Evolutionary conservation across 2,888 invertebrate species (phyloP).

Genomic region (Dermolepida albohirtum): DNA sequence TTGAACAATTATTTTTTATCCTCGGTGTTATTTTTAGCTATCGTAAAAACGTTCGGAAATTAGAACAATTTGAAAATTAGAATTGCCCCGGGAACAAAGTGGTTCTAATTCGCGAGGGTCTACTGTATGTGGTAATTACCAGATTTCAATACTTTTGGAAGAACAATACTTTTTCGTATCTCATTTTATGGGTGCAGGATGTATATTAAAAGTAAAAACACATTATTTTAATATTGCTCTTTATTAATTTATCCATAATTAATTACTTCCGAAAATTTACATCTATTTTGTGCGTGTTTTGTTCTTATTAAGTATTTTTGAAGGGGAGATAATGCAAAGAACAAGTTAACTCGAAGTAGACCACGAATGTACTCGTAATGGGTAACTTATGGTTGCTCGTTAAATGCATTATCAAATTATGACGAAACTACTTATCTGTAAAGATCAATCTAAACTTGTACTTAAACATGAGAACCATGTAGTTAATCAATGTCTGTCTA

Average conservation of each 20-base stretch:
- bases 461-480: neutral
- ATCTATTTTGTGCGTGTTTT: constrained; percentile 31
- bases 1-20: no score
- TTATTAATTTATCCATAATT: constrained; percentile 11
- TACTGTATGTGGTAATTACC: no score
- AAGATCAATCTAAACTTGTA: neutral
- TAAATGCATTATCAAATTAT: neutral
- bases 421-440: constrained; percentile 10
- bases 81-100: no score
- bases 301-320: constrained; percentile 3
- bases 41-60: no score
- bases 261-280: constrained; percentile 1
- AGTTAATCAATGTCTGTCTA: neutral
- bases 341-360: neutral
- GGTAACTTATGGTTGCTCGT: neutral
- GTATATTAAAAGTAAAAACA: neutral
- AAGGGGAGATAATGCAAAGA: constrained; percentile 1
- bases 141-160: no score
- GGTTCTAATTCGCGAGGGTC: no score
- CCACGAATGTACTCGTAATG: neutral
- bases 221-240: constrained; percentile 7
- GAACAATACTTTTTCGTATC: neutral
- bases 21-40: no score
- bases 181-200: neutral
- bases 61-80: no score